Conservation (phyloP, 2,888 invertebrate genomes). For the Acleris sparsana region DNA sequence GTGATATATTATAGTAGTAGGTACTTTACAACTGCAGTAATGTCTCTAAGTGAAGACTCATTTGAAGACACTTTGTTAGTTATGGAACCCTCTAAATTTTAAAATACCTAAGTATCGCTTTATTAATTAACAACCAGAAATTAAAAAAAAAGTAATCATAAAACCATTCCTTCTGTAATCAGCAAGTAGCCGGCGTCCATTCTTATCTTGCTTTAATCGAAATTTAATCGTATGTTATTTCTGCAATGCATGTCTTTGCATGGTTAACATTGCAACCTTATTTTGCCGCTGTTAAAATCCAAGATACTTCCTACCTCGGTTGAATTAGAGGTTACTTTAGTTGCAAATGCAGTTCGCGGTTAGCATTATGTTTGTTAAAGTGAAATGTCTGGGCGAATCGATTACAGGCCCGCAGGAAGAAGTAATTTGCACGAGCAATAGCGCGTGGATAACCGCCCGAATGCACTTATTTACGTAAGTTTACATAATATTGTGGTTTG, state of each 20-base stretch:
- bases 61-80: too few relatives aligned
- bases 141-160: too few relatives aligned
- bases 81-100: too few relatives aligned
- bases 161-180: neutral
- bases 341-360: slow-evolving; percentile 29
- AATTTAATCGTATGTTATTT: slow-evolving; percentile 10
- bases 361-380: slow-evolving; percentile 11
- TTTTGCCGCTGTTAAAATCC: neutral
- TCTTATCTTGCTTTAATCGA: slow-evolving; percentile 11
- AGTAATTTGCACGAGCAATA: slow-evolving; percentile 45
- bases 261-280: slow-evolving; percentile 2
- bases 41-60: too few relatives aligned
- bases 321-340: neutral
- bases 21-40: too few relatives aligned
- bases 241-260: slow-evolving; percentile 13
- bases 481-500: slow-evolving; percentile 35
- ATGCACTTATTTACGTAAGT: slow-evolving; percentile 41
- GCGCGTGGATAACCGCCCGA: slow-evolving; percentile 45
- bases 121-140: too few relatives aligned
- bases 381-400: slow-evolving; percentile 35
- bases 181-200: slow-evolving; percentile 5
- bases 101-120: too few relatives aligned
- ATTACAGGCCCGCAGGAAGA: slow-evolving; percentile 29
- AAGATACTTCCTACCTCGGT: neutral
- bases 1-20: too few relatives aligned